Evolutionary conservation across 2,113 vertebrate species (phyloP), one percentile per base, ranked within the genome.

Genomic region (Tetrax tetrax): DNA sequence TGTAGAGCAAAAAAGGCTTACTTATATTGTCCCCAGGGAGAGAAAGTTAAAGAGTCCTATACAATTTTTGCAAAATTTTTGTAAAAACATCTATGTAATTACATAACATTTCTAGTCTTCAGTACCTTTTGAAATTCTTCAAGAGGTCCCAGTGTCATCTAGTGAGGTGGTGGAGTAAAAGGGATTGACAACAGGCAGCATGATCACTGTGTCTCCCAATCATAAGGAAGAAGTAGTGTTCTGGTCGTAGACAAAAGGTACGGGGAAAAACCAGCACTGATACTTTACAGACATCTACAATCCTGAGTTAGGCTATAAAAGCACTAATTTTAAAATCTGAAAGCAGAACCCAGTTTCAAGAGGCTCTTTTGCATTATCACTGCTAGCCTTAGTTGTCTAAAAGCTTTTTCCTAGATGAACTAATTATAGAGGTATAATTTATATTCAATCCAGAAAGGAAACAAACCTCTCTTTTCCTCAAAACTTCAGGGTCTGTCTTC

Each of bases 71-170:
- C 23, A 68, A 47, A 25, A 41, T 41, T 41, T 41, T 41, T 41
- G 41, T 13, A 50, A 3, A n/a, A 80, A 10, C 0, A 0, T 43
- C 72, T 80, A 9, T 8, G 13, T 41, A 27, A 45, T 60, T 54
- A 79, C 4, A 13, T 6, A 24, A 66, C 5, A 59, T 38, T 85
- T 82, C 33, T 47, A 41, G 18, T 71, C 38, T 66, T 75, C 1
- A 4, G 14, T 9, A 83, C 2, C 28, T 57, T 90, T 38, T 74
- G 10, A 51, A 84, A 77, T 69, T 38, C 23, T 50, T 37, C 15
- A 25, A 47, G 21, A 75, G 48, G 41, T 41, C 37, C 35, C 65
- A 63, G n/a, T n/a, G 38, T 33, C 51, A 65, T 11, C 37, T 35
- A 31, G 1, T 24, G 12, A 79, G 6, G 20, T 25, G 15, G 11